Base-by-base conservation (phyloP, 2,797 vertebrate genomes). In the Discoglossus pictus region DNA sequence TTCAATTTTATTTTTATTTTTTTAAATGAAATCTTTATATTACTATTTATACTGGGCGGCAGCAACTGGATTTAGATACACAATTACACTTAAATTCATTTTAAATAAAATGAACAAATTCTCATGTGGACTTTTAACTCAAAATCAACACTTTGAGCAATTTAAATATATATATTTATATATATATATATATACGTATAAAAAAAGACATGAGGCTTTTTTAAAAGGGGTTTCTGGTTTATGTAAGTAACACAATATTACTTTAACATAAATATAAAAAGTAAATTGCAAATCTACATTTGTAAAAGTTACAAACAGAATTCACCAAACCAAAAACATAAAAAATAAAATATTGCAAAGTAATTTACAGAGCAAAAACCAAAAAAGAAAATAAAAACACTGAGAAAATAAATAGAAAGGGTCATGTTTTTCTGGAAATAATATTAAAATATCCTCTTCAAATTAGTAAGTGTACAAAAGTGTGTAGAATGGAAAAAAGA, bases 181-280 rank as follows among this genome's bases (percentile, higher is more conserved):
- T 61, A 69, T 39, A 21, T 15, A 27, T 20, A 59, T 52, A 52
- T 21, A 40, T 21, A n/a, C 27, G 8, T 64, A 17, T 31, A 86
- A 95, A 92, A 91, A 79, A 96, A 91, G 87, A 97, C 94, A 96
- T 55, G 21, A 71, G 68, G 61, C 61, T 58, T 71, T 58, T 11
- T 86, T 93, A 92, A 92, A 92, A 93, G 93, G 93, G 93, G 94
- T 96, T 96, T 94, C 92, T 93, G 92, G n/a, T 98, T 98, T 99
- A 98, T 99, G 95, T 92, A 92, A 97, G 94, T 97, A 98, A 97
- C 98, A 98, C 97, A 97, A 99, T 98, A 98, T 97, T 94, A 97
- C 95, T 98, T 96, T 94, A 97, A 98, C 97, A 99, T 97, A 99
- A 98, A 97, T 97, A 98, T 93, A 94, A 96, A 71, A 95, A 93